Conservation (phyloP, 2,888 invertebrate species). For the Acleris laterana region DNA sequence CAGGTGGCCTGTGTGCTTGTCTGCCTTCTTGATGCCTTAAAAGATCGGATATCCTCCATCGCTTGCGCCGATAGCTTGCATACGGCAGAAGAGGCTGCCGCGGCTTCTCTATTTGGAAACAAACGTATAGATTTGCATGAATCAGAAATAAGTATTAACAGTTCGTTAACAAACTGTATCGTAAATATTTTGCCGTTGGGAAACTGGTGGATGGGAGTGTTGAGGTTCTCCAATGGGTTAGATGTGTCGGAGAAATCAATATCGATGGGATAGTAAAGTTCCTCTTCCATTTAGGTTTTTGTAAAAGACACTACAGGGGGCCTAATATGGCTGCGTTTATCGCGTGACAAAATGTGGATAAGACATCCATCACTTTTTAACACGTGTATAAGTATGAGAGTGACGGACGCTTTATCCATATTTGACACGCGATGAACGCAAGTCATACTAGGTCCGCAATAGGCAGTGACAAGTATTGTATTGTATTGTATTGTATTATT, state of each 20-base stretch:
- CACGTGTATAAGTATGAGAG: too few relatives aligned
- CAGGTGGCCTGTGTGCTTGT: background rate
- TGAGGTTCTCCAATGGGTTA: conserved; percentile 12
- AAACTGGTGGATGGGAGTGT: conserved; percentile 43
- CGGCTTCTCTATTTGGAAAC: conserved; percentile 64
- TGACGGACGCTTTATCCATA: too few relatives aligned
- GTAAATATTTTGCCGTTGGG: conserved; percentile 73
- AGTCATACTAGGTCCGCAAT: too few relatives aligned
- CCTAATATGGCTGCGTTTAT: too few relatives aligned
- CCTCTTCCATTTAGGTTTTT: too few relatives aligned
- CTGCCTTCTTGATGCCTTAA: background rate
- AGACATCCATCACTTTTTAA: too few relatives aligned
- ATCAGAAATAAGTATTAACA: conserved; percentile 70
- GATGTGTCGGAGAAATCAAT: conserved; percentile 17
- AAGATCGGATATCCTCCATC: background rate
- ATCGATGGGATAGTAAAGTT: background rate
- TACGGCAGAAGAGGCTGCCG: conserved; percentile 43
- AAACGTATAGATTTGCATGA: conserved; percentile 73
- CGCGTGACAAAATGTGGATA: too few relatives aligned
- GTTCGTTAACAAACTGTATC: conserved; percentile 72
- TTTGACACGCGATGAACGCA: too few relatives aligned
- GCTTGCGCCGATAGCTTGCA: conserved; percentile 29
- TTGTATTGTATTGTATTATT: too few relatives aligned
- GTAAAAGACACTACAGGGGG: too few relatives aligned
- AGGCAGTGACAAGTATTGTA: too few relatives aligned